Base-by-base conservation (phyloP, 2,888 invertebrate genomes). In the Dasypolia templi region DNA sequence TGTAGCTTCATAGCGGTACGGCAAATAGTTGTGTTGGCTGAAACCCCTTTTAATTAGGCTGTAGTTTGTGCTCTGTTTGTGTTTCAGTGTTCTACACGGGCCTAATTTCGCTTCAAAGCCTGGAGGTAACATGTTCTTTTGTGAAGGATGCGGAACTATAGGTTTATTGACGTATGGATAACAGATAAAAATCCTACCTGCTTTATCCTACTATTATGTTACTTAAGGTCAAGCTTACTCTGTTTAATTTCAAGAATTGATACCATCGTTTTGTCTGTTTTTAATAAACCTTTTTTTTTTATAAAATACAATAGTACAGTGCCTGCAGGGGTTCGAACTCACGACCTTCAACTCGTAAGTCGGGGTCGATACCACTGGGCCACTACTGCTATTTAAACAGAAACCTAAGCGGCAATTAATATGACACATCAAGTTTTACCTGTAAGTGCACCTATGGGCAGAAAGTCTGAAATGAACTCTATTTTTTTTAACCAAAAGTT, bases 41-140 rank as follows among this genome's bases (percentile, higher is more conserved):
- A 14, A 46, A 46, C 32, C 49, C 19, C 12, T 46, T 69, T 64
- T 81, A 75, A 79, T 81, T 75, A 66, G 39, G 39, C 17, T 26
- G 26, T 35, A 39, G 56, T 42, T 32, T 44, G 44, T 58, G 17
- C 12, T 49, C 26, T 64, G 49, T 56, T 77, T 72, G 44, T 62
- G 35, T 74, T 58, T 22, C 51, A 29, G 14, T 58, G 39, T 64
- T 59, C 58, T 32, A 77, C 68, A 76, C 51, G 59, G 44, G n/a
- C 59, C 59, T 64, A 63, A 81, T 75, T 68, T 81, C n/a, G 7
- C 42, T 68, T 14, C 9, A 51, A 62, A 61, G 66, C 59, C 63
- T 68, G 17, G 3, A 65, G 79, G 64, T 55, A 42, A 58, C 59
- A 51, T 29, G 26, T 17, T 62, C 4, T 12, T 22, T 22, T 22